Percentiles rank a stretch among this genome's conserved stretches.
Conservation (phyloP, 2,113 vertebrate genomes). For the Coreoperca whiteheadi region DNA sequence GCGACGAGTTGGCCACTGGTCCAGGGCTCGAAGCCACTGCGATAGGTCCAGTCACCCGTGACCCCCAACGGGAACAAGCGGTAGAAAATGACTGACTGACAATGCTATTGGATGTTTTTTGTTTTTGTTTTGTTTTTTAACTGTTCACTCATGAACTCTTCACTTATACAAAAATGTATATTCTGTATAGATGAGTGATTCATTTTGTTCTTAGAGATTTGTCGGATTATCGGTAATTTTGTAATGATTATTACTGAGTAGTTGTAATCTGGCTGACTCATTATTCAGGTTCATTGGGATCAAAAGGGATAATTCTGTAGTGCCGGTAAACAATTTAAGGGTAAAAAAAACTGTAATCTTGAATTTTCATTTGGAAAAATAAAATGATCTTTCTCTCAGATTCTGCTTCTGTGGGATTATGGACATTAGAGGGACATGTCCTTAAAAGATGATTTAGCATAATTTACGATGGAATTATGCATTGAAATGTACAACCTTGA, state of each 20-base stretch:
- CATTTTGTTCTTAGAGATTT: conserved; percentile 40
- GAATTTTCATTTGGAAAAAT: conserved; percentile 39
- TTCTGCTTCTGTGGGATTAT: conserved; percentile 16
- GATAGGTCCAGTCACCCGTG: no score
- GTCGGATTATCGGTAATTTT: conserved; percentile 50
- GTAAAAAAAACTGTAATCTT: conserved; percentile 14
- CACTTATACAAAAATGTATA: conserved; percentile 32
- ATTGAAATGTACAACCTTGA: conserved; percentile 59
- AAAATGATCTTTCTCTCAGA: conserved; percentile 14
- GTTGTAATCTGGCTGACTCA: conserved; percentile 14
- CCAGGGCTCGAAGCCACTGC: no score
- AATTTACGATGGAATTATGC: conserved; percentile 63
- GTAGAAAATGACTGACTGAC: no score
- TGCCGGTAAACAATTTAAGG: conserved; percentile 27
- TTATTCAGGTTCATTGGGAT: conserved; percentile 59
- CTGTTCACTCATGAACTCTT: conserved; percentile 34
- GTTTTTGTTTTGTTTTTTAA: conserved; percentile 4
- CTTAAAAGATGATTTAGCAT: conserved; percentile 15
- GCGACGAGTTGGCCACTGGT: no score
- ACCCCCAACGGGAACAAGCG: no score
- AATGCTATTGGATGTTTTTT: conserved; percentile 36
- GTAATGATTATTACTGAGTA: conserved; percentile 39
- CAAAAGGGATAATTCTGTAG: conserved; percentile 66
- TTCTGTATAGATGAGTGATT: conserved; percentile 39
- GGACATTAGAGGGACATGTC: conserved; percentile 7